A percentile compares a stretch with the other conserved stretches of the same genome.
These are phyloP conservation scores for Lynx canadensis DNA, from an alignment of 2,113 vertebrate species.

Conservation along the genomic window DNA sequence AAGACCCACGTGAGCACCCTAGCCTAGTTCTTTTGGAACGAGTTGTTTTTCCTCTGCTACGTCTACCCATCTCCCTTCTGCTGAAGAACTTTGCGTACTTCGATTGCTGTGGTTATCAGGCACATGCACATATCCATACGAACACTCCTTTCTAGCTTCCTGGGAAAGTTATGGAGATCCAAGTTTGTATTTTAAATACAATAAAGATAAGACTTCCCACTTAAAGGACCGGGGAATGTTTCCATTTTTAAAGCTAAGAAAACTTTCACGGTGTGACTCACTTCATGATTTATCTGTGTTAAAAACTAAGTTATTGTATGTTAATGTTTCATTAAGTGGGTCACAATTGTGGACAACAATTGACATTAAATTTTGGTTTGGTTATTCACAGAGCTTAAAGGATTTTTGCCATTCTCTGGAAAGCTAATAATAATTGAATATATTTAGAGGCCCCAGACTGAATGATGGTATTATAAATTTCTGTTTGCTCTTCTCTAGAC, in stretches of 20 bases:
- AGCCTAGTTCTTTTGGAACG: background rate
- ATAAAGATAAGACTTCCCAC: background rate
- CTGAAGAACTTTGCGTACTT: background rate
- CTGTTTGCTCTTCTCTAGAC: slow-evolving; percentile 45
- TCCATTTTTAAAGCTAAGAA: slow-evolving; percentile 43
- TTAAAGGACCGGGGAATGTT: background rate
- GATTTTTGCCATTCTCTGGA: slow-evolving; percentile 34
- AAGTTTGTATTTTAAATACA: slow-evolving; percentile 7
- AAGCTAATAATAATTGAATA: slow-evolving; percentile 23
- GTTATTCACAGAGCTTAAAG: slow-evolving; percentile 44
- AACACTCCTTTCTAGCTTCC: background rate
- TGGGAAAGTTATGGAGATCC: background rate
- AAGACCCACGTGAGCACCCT: background rate
- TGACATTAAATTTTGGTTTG: slow-evolving; percentile 28
- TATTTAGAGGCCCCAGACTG: slow-evolving; percentile 5
- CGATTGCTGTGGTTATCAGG: background rate
- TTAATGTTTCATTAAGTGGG: slow-evolving; percentile 26
- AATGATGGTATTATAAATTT: slow-evolving; percentile 24
- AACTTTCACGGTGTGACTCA: background rate
- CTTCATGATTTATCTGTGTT: background rate
- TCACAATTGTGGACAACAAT: background rate
- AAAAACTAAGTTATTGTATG: slow-evolving; percentile 10
- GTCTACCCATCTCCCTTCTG: background rate
- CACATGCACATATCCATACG: background rate
- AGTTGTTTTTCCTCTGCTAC: background rate